Evolutionary conservation across 2,888 invertebrate species (phyloP).

Genomic region (Imbricaverruca yamaguchii): DNA sequence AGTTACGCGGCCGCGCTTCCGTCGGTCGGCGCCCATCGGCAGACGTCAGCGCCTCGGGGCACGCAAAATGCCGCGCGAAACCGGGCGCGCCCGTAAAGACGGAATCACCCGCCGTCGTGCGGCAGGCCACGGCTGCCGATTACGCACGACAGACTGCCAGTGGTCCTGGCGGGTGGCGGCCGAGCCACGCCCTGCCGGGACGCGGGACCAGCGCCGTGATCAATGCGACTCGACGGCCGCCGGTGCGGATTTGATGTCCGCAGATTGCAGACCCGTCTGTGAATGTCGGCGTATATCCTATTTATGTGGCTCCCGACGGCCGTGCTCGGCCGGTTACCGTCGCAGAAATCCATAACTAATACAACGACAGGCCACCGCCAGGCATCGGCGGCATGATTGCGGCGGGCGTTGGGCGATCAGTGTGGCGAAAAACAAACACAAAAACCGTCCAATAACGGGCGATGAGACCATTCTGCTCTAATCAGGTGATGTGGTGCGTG

Average conservation of each 20-base stretch:
- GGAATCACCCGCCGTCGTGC: background rate
- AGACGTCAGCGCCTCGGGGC: background rate
- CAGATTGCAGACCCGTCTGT: background rate
- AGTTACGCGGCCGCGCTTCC: background rate
- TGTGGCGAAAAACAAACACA: too few species aligned
- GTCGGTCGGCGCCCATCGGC: background rate
- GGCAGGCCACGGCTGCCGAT: background rate
- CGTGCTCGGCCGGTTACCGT: too few species aligned
- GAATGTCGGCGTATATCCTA: background rate
- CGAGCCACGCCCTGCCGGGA: background rate
- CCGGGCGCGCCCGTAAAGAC: background rate
- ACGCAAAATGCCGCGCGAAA: background rate
- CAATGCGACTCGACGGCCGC: background rate
- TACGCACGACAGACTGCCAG: background rate
- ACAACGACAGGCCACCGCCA: background rate
- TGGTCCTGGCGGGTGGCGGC: background rate
- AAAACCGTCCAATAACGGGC: too few species aligned
- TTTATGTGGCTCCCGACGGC: background rate
- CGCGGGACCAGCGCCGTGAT: background rate
- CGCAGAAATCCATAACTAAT: conserved; percentile 12
- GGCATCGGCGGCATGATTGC: too few species aligned
- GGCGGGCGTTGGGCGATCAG: too few species aligned
- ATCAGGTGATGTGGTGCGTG: too few species aligned
- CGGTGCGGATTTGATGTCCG: background rate
- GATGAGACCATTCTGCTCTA: too few species aligned